Evolutionary conservation across 2,888 invertebrate species (phyloP), one percentile per base, ranked within the genome.

Genomic region (Cheilosia vernalis): DNA sequence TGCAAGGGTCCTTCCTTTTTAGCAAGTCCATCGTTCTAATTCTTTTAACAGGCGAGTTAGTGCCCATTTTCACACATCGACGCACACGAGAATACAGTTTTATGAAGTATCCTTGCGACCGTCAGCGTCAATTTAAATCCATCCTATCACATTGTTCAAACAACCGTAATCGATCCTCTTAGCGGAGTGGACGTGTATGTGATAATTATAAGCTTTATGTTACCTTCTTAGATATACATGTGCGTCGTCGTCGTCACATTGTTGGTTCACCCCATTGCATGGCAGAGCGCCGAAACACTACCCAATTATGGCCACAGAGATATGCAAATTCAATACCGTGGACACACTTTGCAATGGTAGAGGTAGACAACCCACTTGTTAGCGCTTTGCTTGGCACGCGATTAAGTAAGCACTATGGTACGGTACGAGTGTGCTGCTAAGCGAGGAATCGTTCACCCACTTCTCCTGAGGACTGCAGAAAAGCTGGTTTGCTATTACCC

Each of bases 171-270:
- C 74, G 76, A 80, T 80, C 70, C 76, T 58, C 66, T 85, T 66
- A 76, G 51, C 47, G 21, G 21, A 61, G 40, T 47, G 74, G 66
- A 63, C 55, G 66, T 66, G 60, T 56, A 79, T 74, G 73, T 69
- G 79, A 69, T 74, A 84, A 84, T 84, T 84, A 83, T 44, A 66
- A 80, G 76, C 84, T 85, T 72, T 85, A 72, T 72, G 58, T 58
- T 53, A 76, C 64, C 60, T 70, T 80, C 80, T 85, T 70, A 76
- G 84, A 40, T 44, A 66, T 49, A 80, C 69, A 51, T 27, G 24
- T 27, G 30, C 27, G n/a, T 27, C 24, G 60, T 51, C 67, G 30
- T 69, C 44, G 51, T 72, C 66, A 49, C 73, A 79, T 58, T 73
- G 63, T 63, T 49, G 69, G 63, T 53, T 58, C 55, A 58, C 63